Percentiles rank a stretch among this genome's conserved stretches.
These are phyloP conservation scores for Ibycter americanus DNA, from an alignment of 2,797 vertebrate genomes.

Conservation along the genomic window DNA sequence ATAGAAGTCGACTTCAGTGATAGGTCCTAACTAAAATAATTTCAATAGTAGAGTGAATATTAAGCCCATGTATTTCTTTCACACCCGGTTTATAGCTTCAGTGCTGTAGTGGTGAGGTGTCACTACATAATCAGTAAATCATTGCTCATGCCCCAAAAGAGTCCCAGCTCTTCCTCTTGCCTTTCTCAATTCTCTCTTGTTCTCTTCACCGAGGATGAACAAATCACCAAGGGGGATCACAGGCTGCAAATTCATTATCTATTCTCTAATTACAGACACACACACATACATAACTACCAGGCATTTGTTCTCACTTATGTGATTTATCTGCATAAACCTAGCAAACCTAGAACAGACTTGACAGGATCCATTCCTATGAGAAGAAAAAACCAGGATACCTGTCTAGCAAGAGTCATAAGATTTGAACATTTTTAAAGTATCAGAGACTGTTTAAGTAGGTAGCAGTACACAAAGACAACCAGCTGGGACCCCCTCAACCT, in stretches of 20 bases:
- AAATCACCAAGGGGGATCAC: background rate
- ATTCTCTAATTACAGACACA: constrained; percentile 2
- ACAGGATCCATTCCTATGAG: background rate
- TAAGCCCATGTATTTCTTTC: background rate
- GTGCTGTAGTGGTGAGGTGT: background rate
- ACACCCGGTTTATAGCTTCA: background rate
- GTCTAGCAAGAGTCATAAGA: background rate
- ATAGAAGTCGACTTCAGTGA: background rate
- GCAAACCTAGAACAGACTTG: background rate
- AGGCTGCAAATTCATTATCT: constrained; percentile 13
- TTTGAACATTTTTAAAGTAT: background rate
- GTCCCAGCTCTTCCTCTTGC: background rate
- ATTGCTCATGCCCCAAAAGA: background rate
- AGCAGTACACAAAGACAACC: background rate
- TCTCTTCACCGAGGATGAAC: background rate
- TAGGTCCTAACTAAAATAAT: background rate
- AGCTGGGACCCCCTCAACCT: background rate
- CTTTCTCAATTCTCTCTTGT: background rate
- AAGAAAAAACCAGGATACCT: background rate
- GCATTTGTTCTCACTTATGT: background rate
- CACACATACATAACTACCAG: background rate
- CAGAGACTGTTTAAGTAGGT: background rate
- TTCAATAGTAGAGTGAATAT: background rate
- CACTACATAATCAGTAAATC: background rate
- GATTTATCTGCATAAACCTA: background rate